Evolutionary conservation across 1,140 invertebrate species (phyloP).

Genomic region (Ctenoplectra terminalis): DNA sequence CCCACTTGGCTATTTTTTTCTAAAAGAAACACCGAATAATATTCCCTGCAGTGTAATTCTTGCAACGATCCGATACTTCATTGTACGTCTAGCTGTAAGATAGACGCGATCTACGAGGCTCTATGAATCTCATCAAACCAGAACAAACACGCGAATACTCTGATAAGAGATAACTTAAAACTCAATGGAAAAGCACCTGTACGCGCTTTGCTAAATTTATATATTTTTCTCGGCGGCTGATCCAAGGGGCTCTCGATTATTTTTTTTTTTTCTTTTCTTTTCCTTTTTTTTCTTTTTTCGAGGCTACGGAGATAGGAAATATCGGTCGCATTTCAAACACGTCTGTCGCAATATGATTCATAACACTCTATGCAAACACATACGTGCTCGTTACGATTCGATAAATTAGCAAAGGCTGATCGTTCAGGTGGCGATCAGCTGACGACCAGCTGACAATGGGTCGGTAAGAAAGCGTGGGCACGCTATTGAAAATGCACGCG

Average conservation of each 20-base stretch:
- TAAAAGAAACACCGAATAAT: background rate
- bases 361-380: too few relatives aligned
- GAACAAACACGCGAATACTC: conserved; percentile 20
- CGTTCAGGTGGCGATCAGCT: conserved; percentile 30
- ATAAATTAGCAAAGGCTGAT: conserved; percentile 2
- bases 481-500: conserved; percentile 37
- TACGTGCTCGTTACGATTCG: background rate
- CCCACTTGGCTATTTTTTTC: too few relatives aligned
- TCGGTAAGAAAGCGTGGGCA: conserved; percentile 5
- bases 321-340: background rate
- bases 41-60: background rate
- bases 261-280: too few relatives aligned
- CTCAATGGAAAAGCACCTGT: conserved; percentile 7
- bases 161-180: conserved; percentile 33
- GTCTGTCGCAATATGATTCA: background rate
- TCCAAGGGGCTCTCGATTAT: too few relatives aligned
- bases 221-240: too few relatives aligned
- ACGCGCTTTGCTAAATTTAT: too few relatives aligned
- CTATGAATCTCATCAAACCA: background rate
- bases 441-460: conserved; percentile 20
- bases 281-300: too few relatives aligned
- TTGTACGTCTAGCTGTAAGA: background rate
- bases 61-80: background rate
- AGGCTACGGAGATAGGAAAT: too few relatives aligned
- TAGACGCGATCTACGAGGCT: background rate